Conservation (phyloP, 2,888 invertebrate species). For the Zelleria hepariella region DNA sequence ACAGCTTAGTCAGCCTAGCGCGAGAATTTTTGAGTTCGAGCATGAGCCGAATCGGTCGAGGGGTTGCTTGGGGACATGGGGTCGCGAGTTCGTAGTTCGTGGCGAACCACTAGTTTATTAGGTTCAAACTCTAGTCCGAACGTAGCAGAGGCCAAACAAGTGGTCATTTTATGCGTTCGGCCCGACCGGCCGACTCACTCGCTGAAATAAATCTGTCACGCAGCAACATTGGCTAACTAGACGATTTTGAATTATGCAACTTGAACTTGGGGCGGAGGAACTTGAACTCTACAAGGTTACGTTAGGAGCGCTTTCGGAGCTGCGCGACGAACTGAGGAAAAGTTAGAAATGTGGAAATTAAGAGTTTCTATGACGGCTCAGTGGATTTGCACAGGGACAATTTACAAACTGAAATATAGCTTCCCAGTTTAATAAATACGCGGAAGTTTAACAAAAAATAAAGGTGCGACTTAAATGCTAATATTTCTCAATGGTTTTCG, state of each 20-base stretch:
- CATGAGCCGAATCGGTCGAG: too few species aligned
- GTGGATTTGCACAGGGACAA: neutral
- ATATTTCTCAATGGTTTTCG: too few species aligned
- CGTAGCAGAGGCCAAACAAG: neutral
- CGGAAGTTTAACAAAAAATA: too few species aligned
- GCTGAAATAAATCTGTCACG: constrained; percentile 26
- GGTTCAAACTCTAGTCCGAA: neutral
- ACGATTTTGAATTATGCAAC: constrained; percentile 34
- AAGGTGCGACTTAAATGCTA: too few species aligned
- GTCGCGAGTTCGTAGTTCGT: too few species aligned
- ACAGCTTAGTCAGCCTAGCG: too few species aligned
- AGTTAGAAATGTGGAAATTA: neutral
- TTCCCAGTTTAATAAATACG: too few species aligned
- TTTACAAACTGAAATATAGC: neutral
- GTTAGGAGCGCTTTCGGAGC: neutral
- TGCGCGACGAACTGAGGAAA: neutral
- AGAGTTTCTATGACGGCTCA: neutral
- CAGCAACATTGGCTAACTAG: constrained; percentile 17
- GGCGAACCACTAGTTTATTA: too few species aligned
- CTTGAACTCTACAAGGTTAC: neutral
- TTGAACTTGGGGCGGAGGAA: neutral
- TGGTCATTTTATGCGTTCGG: constrained; percentile 3
- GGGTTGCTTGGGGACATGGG: too few species aligned
- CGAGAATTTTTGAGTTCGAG: too few species aligned
- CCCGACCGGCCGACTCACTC: neutral